Evolutionary conservation across 23 tunicate species (phyloP), one percentile per base, ranked within the genome.

Genomic region (Styela clava): DNA sequence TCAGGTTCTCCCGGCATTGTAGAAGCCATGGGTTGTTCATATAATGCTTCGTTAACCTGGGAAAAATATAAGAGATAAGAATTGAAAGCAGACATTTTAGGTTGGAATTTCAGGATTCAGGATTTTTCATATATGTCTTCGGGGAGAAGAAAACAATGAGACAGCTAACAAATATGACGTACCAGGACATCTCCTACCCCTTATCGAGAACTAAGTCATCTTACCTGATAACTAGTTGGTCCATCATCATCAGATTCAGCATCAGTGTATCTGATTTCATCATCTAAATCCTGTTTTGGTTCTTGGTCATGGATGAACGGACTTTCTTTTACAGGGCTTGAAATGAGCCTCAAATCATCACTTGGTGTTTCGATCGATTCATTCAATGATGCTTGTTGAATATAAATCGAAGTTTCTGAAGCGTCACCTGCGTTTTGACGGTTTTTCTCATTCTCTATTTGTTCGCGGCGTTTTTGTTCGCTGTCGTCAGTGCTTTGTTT

Each of bases 141-240:
- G n/a, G n/a, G n/a, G n/a, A n/a, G n/a, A n/a, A n/a, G n/a, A n/a
- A n/a, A n/a, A n/a, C n/a, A n/a, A n/a, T n/a, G n/a, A n/a, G n/a
- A n/a, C n/a, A n/a, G n/a, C n/a, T n/a, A n/a, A n/a, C n/a, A n/a
- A n/a, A n/a, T n/a, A n/a, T n/a, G n/a, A n/a, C n/a, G n/a, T n/a
- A n/a, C n/a, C n/a, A n/a, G n/a, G n/a, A n/a, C n/a, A n/a, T n/a
- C n/a, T n/a, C n/a, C n/a, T n/a, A n/a, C n/a, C n/a, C n/a, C n/a
- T n/a, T n/a, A n/a, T n/a, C n/a, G n/a, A n/a, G n/a, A n/a, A n/a
- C n/a, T n/a, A n/a, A n/a, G n/a, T n/a, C n/a, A n/a, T n/a, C n/a
- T n/a, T n/a, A 91, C 97, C 70, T 91, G 76, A 70, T 91, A 91
- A 82, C 90, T 77, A 0, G 87, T 83, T 20, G 97, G 90, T 16